Evolutionary conservation across 2,888 invertebrate genomes (phyloP).

Genomic region (Hetaerina titia): DNA sequence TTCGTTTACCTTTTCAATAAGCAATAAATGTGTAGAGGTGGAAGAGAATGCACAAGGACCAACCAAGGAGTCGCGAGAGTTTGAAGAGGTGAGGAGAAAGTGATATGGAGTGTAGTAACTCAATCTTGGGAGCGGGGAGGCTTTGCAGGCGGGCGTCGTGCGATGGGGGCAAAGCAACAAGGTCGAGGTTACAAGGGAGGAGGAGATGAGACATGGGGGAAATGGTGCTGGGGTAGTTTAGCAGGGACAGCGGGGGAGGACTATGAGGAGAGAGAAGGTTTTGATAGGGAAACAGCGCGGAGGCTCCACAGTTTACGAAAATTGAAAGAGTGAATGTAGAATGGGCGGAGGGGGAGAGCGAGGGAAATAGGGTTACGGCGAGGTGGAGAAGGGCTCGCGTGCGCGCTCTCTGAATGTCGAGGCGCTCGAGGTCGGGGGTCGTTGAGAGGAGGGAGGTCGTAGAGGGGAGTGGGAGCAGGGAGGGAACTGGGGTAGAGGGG

Average conservation of each 20-base stretch:
- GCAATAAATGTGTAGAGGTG: background rate
- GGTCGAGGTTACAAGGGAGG: background rate
- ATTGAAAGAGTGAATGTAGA: background rate
- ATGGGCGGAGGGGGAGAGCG: background rate
- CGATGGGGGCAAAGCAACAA: background rate
- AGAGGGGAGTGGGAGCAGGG: background rate
- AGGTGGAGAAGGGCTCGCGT: too few relatives aligned
- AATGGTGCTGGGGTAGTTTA: background rate
- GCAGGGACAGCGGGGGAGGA: background rate
- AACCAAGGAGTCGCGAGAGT: too few relatives aligned
- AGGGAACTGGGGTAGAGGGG: background rate
- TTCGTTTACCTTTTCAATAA: background rate
- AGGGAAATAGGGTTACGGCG: background rate
- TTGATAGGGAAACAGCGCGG: background rate
- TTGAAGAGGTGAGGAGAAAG: background rate
- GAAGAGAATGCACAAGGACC: background rate
- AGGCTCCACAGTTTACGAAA: background rate
- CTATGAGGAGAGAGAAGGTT: background rate
- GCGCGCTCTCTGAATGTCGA: too few relatives aligned
- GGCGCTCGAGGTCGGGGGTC: background rate
- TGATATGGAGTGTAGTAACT: background rate
- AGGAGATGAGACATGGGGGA: background rate
- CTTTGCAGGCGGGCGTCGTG: background rate
- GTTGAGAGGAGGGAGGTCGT: background rate
- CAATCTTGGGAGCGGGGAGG: background rate